Percentiles rank a stretch among this genome's conserved stretches.
Conservation (phyloP, 2,888 invertebrate genomes). For the Rhingia campestris region DNA sequence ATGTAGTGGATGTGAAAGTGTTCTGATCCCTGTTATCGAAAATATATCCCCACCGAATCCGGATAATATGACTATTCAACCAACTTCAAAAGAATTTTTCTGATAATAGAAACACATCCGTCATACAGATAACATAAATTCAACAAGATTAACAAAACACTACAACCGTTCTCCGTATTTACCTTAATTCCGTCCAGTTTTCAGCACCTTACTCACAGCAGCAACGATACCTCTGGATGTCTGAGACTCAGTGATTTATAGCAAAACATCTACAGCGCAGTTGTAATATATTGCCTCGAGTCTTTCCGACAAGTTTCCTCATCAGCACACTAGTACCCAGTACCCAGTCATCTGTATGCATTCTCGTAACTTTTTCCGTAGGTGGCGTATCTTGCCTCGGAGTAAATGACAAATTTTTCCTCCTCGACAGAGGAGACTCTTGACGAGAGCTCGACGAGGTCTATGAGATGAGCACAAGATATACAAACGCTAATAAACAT, state of each 20-base stretch:
- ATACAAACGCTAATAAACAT: conserved; percentile 12
- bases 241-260: conserved; percentile 35
- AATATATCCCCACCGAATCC: no score
- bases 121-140: conserved; percentile 7
- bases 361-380: not conserved
- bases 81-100: no score
- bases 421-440: conserved; percentile 10
- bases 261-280: conserved; percentile 20
- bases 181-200: conserved; percentile 1
- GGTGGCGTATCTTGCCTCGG: not conserved
- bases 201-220: conserved; percentile 4
- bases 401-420: conserved; percentile 54
- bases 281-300: conserved; percentile 19
- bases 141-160: not conserved
- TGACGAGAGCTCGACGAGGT: no score
- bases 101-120: conserved; percentile 7
- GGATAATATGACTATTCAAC: no score
- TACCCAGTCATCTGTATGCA: no score
- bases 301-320: conserved; percentile 36
- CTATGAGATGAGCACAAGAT: conserved; percentile 4
- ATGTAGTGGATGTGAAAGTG: no score
- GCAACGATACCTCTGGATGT: not conserved
- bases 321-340: conserved; percentile 1
- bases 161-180: not conserved
- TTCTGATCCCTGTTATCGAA: no score